These are phyloP conservation scores for Coreoperca whiteheadi DNA, from an alignment of 2,113 vertebrate species.

Conservation along the genomic window DNA sequence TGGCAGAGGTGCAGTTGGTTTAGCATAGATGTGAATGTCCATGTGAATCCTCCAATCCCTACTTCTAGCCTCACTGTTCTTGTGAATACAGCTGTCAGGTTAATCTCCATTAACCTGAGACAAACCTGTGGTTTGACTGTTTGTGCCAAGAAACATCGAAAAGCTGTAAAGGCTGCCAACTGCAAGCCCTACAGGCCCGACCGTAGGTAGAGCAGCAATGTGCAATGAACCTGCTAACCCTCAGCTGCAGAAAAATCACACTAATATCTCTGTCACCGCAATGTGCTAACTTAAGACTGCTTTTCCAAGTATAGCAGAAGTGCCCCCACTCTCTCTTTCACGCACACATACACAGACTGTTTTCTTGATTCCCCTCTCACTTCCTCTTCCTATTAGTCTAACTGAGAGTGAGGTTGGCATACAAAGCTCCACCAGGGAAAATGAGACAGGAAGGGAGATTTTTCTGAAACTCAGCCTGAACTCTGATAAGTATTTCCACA, in stretches of 20 bases:
- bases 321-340: neutral
- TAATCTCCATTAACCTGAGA: constrained; percentile 59
- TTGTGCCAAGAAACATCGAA: constrained; percentile 52
- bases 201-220: constrained; percentile 32
- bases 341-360: neutral
- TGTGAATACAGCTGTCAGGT: constrained; percentile 58
- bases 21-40: neutral
- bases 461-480: constrained; percentile 52
- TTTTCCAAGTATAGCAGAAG: constrained; percentile 42
- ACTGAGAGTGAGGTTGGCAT: constrained; percentile 30
- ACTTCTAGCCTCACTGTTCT: constrained; percentile 26
- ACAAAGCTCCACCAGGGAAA: constrained; percentile 35
- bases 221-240: constrained; percentile 57
- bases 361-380: constrained; percentile 41
- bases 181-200: constrained; percentile 18
- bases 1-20: neutral
- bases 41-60: constrained; percentile 7
- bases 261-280: constrained; percentile 28
- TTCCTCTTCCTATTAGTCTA: constrained; percentile 41
- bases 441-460: constrained; percentile 46
- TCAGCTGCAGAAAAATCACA: constrained; percentile 24
- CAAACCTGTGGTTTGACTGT: constrained; percentile 61
- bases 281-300: constrained; percentile 29
- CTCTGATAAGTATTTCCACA: constrained; percentile 40
- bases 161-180: constrained; percentile 43